phyloP scores from a whole-genome alignment of 2,113 vertebrate species.

The Amphiprion ocellaris region DNA sequence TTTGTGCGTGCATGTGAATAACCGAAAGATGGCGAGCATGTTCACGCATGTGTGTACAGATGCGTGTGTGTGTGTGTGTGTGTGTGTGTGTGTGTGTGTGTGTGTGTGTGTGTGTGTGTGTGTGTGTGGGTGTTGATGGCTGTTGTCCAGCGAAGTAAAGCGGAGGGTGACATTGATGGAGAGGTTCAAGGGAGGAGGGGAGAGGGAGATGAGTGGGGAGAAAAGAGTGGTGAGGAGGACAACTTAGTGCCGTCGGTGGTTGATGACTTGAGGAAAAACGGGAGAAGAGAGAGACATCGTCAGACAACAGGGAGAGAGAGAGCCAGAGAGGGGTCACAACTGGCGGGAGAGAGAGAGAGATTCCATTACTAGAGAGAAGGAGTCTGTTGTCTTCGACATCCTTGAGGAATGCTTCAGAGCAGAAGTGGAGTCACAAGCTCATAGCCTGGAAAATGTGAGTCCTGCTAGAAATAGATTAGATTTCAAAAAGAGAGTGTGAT shows the following conservation, averaged over 20 bases:
- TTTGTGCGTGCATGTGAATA: constrained; percentile 60
- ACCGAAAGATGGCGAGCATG: constrained; percentile 23
- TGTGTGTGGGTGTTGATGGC: constrained; percentile 41
- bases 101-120: not conserved
- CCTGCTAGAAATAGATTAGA: constrained; percentile 57
- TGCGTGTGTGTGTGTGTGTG: not conserved
- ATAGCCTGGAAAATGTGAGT: constrained; percentile 58
- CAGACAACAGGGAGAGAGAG: constrained; percentile 29
- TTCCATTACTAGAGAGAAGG: constrained; percentile 65
- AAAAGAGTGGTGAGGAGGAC: constrained; percentile 64
- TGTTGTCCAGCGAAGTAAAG: constrained; percentile 72
- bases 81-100: constrained; percentile 15
- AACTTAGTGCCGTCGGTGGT: constrained; percentile 67
- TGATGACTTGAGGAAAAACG: constrained; percentile 71
- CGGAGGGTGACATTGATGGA: constrained; percentile 80
- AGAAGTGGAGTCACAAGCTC: constrained; percentile 65
- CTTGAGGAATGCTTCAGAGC: constrained; percentile 62
- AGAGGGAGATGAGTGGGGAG: constrained; percentile 59
- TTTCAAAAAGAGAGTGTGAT: constrained; percentile 40
- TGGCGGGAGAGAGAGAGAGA: constrained; percentile 53
- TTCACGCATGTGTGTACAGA: constrained; percentile 14
- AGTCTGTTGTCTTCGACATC: constrained; percentile 65
- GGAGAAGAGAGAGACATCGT: constrained; percentile 61
- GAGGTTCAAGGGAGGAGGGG: constrained; percentile 64
- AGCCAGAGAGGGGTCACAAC: constrained; percentile 54